These are phyloP conservation scores for Rotaria magnacalcarata DNA, from an alignment of 2,888 invertebrate genomes.

Conservation along the genomic window DNA sequence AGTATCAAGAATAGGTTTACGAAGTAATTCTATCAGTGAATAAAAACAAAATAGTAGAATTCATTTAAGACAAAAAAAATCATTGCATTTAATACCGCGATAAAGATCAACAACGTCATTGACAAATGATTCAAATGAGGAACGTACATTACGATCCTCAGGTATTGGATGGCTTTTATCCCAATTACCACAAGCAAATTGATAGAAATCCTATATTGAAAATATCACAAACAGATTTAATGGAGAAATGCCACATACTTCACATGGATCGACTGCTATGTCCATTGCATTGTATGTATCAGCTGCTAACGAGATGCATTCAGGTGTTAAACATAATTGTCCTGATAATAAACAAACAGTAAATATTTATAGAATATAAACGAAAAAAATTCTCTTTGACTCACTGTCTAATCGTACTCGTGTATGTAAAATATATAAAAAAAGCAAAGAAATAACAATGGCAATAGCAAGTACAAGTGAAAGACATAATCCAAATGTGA, in stretches of 20 bases:
- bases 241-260: not conserved
- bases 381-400: not conserved
- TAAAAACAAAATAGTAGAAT: too few species aligned
- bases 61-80: too few species aligned
- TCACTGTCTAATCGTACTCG: not conserved
- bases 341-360: not conserved
- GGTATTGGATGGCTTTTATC: slow-evolving; percentile 20
- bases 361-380: too few species aligned
- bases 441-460: not conserved
- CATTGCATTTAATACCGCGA: not conserved
- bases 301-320: not conserved
- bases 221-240: too few species aligned
- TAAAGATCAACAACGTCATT: slow-evolving; percentile 34
- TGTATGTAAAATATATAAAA: not conserved
- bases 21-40: not conserved
- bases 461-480: slow-evolving; percentile 16
- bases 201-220: slow-evolving; percentile 4
- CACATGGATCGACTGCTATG: not conserved
- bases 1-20: not conserved
- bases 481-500: not conserved
- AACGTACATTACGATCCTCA: not conserved
- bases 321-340: not conserved
- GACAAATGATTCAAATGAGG: slow-evolving; percentile 27
- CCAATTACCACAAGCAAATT: slow-evolving; percentile 35
- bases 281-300: slow-evolving; percentile 29